Base-by-base conservation (phyloP, 2,797 vertebrate species). In the Tauraco hartlaubi region DNA sequence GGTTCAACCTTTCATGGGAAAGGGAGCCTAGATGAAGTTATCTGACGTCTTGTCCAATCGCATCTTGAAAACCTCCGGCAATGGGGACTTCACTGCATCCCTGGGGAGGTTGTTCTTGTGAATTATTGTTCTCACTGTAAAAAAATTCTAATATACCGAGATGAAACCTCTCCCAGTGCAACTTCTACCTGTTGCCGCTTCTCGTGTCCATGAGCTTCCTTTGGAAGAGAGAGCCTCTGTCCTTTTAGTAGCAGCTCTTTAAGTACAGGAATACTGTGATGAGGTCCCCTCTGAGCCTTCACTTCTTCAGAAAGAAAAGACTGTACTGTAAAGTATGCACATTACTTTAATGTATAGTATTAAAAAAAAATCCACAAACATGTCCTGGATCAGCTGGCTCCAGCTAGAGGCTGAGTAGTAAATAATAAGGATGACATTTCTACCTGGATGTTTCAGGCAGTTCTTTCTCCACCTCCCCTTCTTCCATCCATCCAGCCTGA, bases 271-370 rank as follows among this genome's bases (percentile, higher is more conserved):
- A 17, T 29, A 23, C 13, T 19, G 15, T 17, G 21, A 51, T 26
- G 28, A 75, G 16, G 4, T 49, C 9, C 3, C 3, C 12, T 3
- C 3, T 39, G 62, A 49, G 4, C 22, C 5, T 49, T 77, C 58
- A 59, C 22, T 49, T 58, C 19, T 76, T 35, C n/a, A 56, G 25
- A 37, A 26, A 59, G 14, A 55, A 67, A 81, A 81, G 17, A 33
- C 17, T 74, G 28, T 23, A 39, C 37, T 0, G 0, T 14, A 59
- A 8, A 61, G 28, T 18, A 23, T 14, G 8, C 4, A 37, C 11
- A 5, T 56, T 43, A 55, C 39, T 77, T 69, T 85, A 55, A 64
- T 9, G 2, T 5, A 31, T 4, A 1, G 4, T 41, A 15, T 35
- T 22, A 11, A 16, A 29, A 29, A 25, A 9, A 8, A 33, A 11